Base-by-base conservation (phyloP, 2,888 invertebrate species). In the Eupithecia exiguata region DNA sequence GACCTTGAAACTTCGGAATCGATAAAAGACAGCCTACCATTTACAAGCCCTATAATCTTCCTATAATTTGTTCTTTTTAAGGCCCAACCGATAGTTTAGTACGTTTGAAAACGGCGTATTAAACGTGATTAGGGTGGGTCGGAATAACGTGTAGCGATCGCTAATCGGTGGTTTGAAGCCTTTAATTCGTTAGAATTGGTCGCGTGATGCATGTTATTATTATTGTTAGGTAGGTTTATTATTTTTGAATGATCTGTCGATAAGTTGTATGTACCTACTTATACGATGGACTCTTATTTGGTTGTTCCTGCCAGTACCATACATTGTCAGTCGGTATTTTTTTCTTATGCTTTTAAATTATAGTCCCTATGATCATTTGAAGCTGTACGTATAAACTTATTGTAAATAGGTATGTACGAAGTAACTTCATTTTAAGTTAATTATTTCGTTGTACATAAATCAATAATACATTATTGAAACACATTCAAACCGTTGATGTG, bases 81-180 rank as follows among this genome's bases (percentile, higher is more conserved):
- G 72, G 73, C n/a, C 70, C 36, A 74, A 75, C 74, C 72, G 67
- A 73, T 75, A 72, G 75, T 82, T 78, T 79, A 78, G 75, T 81
- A 80, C 40, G 40, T 66, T 40, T 66, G 21, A 66, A 66, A 66
- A 66, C 79, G 81, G 74, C 70, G 73, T 74, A 78, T 82, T 82
- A 78, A 72, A 74, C 63, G 68, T 77, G 80, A 85, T 85, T 84
- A 79, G 74, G 74, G 78, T 77, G 71, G 76, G 68, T 43, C 69
- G 65, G 80, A 83, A 81, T 80, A 79, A 82, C 76, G 79, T 79
- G 78, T 76, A 68, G 79, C 74, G 70, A 79, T 73, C 75, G 61
- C 72, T 80, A 83, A 84, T 83, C 78, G 79, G 21, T 62, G 69
- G 79, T 72, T 78, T 53, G 71, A 69, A 71, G 58, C 76, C 70